Evolutionary conservation across 2,113 vertebrate genomes (phyloP).

Genomic region (Tyto alba): DNA sequence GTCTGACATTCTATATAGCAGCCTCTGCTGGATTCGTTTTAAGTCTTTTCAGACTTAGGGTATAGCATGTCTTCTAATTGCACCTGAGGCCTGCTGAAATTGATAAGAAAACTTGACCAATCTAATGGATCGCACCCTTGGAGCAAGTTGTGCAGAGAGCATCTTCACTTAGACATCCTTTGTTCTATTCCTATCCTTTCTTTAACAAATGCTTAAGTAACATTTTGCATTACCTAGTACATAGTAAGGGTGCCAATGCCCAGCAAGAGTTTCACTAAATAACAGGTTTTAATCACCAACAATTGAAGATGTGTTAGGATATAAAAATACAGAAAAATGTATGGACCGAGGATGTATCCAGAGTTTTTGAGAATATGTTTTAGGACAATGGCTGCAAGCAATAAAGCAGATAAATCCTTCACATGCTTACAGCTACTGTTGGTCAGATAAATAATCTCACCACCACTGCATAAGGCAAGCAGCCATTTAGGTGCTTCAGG

Average conservation of each 20-base stretch:
- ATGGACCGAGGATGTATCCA: not conserved
- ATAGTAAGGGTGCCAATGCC: not conserved
- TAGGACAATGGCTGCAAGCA: not conserved
- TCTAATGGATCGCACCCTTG: not conserved
- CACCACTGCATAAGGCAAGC: not conserved
- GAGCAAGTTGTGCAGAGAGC: not conserved
- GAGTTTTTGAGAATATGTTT: not conserved
- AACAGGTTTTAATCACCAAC: not conserved
- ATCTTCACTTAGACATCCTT: rapidly evolving
- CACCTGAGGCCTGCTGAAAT: not conserved
- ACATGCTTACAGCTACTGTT: not conserved
- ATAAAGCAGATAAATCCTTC: not conserved
- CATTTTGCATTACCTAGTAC: not conserved
- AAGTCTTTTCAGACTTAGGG: not conserved
- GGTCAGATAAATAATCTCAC: not conserved
- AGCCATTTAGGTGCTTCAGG: rapidly evolving
- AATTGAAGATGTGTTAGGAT: not conserved
- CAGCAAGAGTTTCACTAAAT: not conserved
- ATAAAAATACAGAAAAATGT: not conserved
- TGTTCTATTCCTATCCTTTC: not conserved
- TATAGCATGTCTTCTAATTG: not conserved
- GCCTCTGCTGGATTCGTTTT: not conserved
- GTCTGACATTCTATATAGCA: not conserved
- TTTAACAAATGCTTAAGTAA: not conserved
- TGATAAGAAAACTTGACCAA: not conserved